Percentiles rank a stretch among this genome's conserved stretches.
phyloP scores from a whole-genome alignment of 2,888 invertebrate species.

The Xylota sylvarum region DNA sequence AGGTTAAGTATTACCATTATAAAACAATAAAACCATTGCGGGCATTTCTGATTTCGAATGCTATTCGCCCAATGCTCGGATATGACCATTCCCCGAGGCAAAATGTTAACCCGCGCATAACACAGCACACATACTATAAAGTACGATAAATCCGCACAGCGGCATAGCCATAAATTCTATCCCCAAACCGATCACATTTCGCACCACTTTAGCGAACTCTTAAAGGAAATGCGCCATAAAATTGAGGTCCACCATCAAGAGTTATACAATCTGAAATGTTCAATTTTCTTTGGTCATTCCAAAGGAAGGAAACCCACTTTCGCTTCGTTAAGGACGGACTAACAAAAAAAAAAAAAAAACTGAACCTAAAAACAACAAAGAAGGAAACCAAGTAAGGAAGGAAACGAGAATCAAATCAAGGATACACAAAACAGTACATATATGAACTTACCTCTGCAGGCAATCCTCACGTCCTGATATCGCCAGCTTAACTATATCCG shows the following conservation, averaged over 20 bases:
- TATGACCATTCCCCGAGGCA: slow-evolving; percentile 27
- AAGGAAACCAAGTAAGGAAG: slow-evolving; percentile 7
- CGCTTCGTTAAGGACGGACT: slow-evolving; percentile 39
- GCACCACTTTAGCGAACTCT: slow-evolving; percentile 56
- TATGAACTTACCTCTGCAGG: slow-evolving; percentile 83
- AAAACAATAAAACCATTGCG: slow-evolving; percentile 44
- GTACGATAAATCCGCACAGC: slow-evolving; percentile 48
- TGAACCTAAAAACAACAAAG: background rate
- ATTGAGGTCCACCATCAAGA: slow-evolving; percentile 66
- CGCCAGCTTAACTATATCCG: slow-evolving; percentile 85
- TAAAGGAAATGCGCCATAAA: slow-evolving; percentile 57
- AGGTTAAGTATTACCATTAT: slow-evolving; percentile 26
- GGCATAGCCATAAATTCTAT: slow-evolving; percentile 38
- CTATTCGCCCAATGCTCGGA: slow-evolving; percentile 9
- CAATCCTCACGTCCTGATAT: slow-evolving; percentile 84
- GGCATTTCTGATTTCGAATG: slow-evolving; percentile 19
- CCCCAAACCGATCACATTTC: slow-evolving; percentile 47
- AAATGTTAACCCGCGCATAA: slow-evolving; percentile 7
- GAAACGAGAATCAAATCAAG: slow-evolving; percentile 61
- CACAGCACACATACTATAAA: slow-evolving; percentile 14
- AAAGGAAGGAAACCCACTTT: slow-evolving; percentile 37
- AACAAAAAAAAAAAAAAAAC: slow-evolving; percentile 24
- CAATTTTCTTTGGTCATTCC: slow-evolving; percentile 59
- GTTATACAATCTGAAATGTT: slow-evolving; percentile 66
- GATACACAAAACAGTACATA: slow-evolving; percentile 52